Conservation (phyloP, 2,888 invertebrate genomes). For the Drosophila anomalata region DNA sequence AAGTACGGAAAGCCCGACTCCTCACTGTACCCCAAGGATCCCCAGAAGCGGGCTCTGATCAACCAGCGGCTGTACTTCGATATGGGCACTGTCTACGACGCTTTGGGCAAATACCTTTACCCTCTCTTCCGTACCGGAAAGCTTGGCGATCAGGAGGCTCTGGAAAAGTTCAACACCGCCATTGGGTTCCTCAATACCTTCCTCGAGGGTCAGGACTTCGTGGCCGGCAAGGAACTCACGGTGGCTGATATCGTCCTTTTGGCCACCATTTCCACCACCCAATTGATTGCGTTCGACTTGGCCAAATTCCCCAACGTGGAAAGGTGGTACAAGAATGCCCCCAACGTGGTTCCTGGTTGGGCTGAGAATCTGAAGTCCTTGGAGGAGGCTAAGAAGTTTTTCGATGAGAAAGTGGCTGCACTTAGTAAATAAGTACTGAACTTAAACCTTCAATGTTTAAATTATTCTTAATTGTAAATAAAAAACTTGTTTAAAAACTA, state of each 20-base stretch:
- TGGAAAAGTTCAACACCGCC: conserved; percentile 40
- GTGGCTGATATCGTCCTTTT: conserved; percentile 90
- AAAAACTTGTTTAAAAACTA: not conserved
- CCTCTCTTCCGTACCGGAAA: conserved; percentile 18
- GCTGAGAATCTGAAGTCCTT: conserved; percentile 84
- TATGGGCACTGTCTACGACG: conserved; percentile 88
- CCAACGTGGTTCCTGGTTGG: conserved; percentile 86
- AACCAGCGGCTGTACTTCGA: conserved; percentile 92
- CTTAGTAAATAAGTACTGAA: not conserved
- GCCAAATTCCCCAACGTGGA: conserved; percentile 40
- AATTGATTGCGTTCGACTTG: conserved; percentile 27
- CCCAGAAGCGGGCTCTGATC: conserved; percentile 89
- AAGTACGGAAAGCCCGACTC: conserved; percentile 90
- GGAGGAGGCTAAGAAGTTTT: conserved; percentile 82
- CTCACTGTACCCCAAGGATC: conserved; percentile 89
- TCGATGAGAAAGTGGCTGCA: not conserved
- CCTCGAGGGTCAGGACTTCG: conserved; percentile 70
- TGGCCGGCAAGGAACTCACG: conserved; percentile 89
- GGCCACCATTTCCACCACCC: conserved; percentile 81
- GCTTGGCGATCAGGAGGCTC: conserved; percentile 12
- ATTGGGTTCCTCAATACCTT: conserved; percentile 44
- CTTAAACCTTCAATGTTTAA: not conserved
- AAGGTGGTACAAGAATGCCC: conserved; percentile 85
- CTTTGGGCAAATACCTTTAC: conserved; percentile 87
- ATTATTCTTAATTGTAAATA: not conserved